A percentile compares a stretch with the other conserved stretches of the same genome.
Evolutionary conservation across 2,113 vertebrate genomes (phyloP).

Genomic region (Columba janthina): DNA sequence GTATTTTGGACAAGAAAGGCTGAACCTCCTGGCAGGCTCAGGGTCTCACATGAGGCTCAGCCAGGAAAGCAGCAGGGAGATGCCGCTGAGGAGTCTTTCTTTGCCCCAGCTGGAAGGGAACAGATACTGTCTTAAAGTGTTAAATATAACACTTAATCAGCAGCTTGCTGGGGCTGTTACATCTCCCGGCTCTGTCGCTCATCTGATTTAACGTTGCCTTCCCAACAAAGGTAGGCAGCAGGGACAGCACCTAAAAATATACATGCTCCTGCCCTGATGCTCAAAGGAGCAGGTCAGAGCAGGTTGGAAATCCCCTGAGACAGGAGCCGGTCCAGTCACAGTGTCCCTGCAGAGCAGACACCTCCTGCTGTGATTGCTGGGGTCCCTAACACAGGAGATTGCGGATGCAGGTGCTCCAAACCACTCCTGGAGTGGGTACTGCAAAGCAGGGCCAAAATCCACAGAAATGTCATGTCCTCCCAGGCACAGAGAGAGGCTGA

Average conservation of each 20-base stretch:
- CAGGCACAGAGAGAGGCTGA: background rate
- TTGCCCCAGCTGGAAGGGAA: background rate
- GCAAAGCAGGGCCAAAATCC: background rate
- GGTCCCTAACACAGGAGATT: background rate
- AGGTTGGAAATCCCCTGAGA: accelerated
- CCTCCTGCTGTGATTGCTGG: background rate
- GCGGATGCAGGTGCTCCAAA: background rate
- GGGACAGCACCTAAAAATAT: background rate
- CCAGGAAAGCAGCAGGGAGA: background rate
- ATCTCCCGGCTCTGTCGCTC: background rate
- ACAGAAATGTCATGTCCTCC: accelerated
- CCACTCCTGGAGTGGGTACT: too few relatives aligned
- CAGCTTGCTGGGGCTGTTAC: background rate
- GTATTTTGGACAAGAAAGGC: background rate
- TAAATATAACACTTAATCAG: conserved; percentile 45
- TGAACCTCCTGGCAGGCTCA: background rate
- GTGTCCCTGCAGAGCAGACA: accelerated
- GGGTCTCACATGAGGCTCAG: background rate
- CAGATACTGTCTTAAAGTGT: background rate
- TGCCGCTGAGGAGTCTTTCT: background rate
- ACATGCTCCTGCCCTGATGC: background rate
- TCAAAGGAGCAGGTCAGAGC: background rate
- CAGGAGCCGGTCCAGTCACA: accelerated
- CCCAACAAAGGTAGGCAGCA: background rate
- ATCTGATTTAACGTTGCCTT: background rate